Percentiles rank a stretch among this genome's conserved stretches.
These are phyloP conservation scores for Nineta flava DNA, from an alignment of 2,888 invertebrate species.

Conservation along the genomic window DNA sequence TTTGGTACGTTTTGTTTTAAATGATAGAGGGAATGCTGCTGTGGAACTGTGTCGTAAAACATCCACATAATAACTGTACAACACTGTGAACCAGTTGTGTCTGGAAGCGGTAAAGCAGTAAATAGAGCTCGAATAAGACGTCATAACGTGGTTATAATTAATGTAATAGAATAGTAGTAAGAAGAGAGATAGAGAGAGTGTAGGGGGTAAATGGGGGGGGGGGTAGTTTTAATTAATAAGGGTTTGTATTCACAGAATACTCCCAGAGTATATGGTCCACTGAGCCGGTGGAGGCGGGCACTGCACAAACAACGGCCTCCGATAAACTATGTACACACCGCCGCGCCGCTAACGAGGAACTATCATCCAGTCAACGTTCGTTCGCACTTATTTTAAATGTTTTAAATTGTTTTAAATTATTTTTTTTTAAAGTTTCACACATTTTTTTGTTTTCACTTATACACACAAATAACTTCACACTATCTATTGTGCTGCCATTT, in stretches of 20 bases:
- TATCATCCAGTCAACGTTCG: neutral
- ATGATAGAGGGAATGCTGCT: neutral
- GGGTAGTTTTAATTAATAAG: neutral
- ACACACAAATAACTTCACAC: neutral
- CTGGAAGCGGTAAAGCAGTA: neutral
- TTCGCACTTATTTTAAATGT: neutral
- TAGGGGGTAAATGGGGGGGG: neutral
- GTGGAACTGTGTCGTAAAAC: neutral
- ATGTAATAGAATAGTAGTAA: neutral
- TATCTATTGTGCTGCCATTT: conserved; percentile 4
- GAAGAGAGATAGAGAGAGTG: conserved; percentile 2
- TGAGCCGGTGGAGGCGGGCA: conserved; percentile 1
- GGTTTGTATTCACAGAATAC: conserved; percentile 3
- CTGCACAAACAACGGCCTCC: neutral
- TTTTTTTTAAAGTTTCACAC: neutral
- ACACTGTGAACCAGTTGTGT: conserved; percentile 3
- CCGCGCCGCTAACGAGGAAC: conserved; percentile 4
- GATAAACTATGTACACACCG: conserved; percentile 4
- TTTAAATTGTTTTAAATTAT: neutral
- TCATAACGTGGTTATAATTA: neutral
- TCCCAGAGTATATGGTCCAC: conserved; percentile 3
- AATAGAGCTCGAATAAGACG: conserved; percentile 4
- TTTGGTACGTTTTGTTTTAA: no score
- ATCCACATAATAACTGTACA: neutral
- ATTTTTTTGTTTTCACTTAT: neutral